Percentiles rank a stretch among this genome's conserved stretches.
Conservation (phyloP, 2,113 vertebrate genomes). For the cattle (Bos taurus) region DNA sequence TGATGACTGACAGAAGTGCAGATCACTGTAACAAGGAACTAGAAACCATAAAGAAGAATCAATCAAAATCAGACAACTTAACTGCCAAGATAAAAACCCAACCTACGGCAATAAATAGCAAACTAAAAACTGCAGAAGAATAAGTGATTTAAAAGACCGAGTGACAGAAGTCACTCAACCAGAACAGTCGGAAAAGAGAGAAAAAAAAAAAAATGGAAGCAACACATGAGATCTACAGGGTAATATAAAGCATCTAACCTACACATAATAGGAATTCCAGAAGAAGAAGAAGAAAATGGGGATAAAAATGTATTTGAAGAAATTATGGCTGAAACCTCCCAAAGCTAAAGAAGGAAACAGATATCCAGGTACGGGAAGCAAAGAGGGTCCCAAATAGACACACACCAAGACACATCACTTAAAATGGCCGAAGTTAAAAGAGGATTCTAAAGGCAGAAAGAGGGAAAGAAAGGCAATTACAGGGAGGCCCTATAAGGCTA, state of each 20-base stretch:
- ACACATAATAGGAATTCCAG: background rate
- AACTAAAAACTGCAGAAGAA: background rate
- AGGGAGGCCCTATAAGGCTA: background rate
- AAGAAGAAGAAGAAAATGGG: background rate
- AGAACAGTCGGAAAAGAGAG: background rate
- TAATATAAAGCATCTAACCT: background rate
- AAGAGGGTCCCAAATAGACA: background rate
- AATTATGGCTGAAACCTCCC: background rate
- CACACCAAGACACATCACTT: background rate
- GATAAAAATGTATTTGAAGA: background rate
- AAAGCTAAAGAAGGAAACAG: background rate
- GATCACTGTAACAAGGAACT: background rate
- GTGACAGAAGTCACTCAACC: background rate
- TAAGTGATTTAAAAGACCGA: background rate
- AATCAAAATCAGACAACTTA: background rate
- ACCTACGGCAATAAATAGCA: background rate
- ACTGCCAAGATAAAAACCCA: background rate
- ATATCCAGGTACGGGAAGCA: background rate
- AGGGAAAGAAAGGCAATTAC: background rate
- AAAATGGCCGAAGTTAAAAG: background rate
- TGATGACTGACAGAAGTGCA: background rate
- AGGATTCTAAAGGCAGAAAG: background rate
- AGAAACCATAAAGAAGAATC: background rate
- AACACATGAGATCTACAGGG: background rate
- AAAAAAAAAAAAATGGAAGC: background rate